These are phyloP conservation scores for Phenganax marumi DNA, from an alignment of 92 coral and sea anemone genomes.

Conservation along the genomic window DNA sequence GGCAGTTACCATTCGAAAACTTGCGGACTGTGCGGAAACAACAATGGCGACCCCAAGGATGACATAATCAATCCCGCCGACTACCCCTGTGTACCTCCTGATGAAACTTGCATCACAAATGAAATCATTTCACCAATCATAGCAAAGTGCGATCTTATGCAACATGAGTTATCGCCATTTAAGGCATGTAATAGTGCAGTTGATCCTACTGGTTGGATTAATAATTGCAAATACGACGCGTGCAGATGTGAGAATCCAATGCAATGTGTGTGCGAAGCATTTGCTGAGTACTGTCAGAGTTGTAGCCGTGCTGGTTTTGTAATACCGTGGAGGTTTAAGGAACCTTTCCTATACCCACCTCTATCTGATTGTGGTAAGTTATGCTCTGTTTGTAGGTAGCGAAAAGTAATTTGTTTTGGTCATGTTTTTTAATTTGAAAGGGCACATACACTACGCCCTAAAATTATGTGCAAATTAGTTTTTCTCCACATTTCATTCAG, in stretches of 20 bases:
- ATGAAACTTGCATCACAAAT: not conserved
- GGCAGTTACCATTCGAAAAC: too few relatives aligned
- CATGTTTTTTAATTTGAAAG: not conserved
- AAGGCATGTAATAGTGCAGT: not conserved
- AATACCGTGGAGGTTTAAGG: not conserved
- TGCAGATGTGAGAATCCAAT: slow-evolving; percentile 1
- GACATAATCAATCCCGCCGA: not conserved
- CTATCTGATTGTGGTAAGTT: not conserved
- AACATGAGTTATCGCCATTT: not conserved
- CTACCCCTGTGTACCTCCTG: not conserved
- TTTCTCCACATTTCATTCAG: not conserved
- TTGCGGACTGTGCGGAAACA: not conserved
- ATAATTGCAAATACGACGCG: slow-evolving; percentile 5
- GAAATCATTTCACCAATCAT: not conserved
- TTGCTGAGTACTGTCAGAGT: too few relatives aligned
- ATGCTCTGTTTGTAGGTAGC: not conserved
- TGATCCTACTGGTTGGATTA: not conserved
- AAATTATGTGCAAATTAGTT: too few relatives aligned
- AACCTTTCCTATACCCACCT: not conserved
- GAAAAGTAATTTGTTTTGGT: not conserved
- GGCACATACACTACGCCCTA: too few relatives aligned
- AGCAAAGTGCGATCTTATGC: not conserved
- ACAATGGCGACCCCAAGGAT: not conserved
- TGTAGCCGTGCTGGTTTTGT: too few relatives aligned
- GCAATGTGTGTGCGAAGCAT: too few relatives aligned